These are phyloP conservation scores for Panzeria rudis DNA, from an alignment of 2,888 invertebrate genomes.

Conservation along the genomic window DNA sequence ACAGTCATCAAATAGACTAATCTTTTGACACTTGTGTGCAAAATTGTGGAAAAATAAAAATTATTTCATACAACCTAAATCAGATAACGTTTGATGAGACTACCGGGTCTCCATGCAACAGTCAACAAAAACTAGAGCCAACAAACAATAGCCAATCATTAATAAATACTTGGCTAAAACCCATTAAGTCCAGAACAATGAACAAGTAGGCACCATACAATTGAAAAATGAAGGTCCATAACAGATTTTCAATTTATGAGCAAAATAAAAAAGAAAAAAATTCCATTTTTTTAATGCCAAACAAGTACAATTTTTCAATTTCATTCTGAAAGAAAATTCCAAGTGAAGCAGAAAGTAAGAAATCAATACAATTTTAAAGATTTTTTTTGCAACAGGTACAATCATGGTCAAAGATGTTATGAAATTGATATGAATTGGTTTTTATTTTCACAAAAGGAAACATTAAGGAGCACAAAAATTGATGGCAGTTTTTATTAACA, in stretches of 20 bases:
- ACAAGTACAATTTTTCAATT: conserved; percentile 67
- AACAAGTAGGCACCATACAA: conserved; percentile 13
- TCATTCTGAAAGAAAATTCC: neutral
- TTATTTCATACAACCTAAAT: conserved; percentile 1
- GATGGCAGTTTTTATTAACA: conserved; percentile 57
- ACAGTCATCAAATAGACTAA: conserved; percentile 39
- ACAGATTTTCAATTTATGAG: conserved; percentile 73
- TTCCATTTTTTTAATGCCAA: conserved; percentile 34
- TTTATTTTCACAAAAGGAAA: conserved; percentile 26
- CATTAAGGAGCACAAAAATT: conserved; percentile 36
- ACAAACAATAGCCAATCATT: conserved; percentile 40
- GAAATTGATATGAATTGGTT: conserved; percentile 55
- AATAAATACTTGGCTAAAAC: conserved; percentile 50
- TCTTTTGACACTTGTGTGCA: conserved; percentile 56
- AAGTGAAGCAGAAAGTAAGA: conserved; percentile 6
- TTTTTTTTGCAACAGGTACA: conserved; percentile 54
- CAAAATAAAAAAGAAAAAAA: conserved; percentile 23
- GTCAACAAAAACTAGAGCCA: neutral
- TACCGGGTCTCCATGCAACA: conserved; percentile 23
- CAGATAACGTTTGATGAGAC: conserved; percentile 59
- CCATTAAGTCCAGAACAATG: conserved; percentile 61
- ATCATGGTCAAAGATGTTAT: conserved; percentile 35
- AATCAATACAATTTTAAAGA: conserved; percentile 35
- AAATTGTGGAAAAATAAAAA: conserved; percentile 44
- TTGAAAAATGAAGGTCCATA: conserved; percentile 52